These are phyloP conservation scores for Bedellia somnulentella DNA, from an alignment of 2,888 invertebrate species.

Conservation along the genomic window DNA sequence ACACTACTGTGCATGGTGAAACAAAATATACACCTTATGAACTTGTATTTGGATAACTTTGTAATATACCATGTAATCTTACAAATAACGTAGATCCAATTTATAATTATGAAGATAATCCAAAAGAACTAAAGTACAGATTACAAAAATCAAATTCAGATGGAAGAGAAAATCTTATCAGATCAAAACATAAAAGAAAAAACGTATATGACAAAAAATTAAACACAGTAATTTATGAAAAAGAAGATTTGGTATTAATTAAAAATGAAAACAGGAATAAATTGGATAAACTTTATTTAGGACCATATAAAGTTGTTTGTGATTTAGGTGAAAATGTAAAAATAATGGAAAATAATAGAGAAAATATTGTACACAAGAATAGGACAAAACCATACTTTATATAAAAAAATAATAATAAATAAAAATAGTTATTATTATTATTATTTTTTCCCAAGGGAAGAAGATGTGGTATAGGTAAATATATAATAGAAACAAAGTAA, in stretches of 20 bases:
- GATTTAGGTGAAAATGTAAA: too few relatives aligned
- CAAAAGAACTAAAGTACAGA: conserved; percentile 5
- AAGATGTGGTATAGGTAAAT: too few relatives aligned
- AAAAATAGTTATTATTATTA: too few relatives aligned
- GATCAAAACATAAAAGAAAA: not conserved
- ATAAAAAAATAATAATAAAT: too few relatives aligned
- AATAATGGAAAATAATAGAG: too few relatives aligned
- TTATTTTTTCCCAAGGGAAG: too few relatives aligned
- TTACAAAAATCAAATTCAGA: not conserved
- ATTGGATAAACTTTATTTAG: not conserved
- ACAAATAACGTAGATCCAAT: not conserved
- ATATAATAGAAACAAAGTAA: too few relatives aligned
- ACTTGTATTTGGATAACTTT: not conserved
- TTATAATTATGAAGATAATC: not conserved
- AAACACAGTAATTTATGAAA: not conserved
- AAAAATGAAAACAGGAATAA: conserved; percentile 3
- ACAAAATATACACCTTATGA: conserved; percentile 1
- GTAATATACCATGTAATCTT: conserved; percentile 1
- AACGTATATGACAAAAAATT: not conserved
- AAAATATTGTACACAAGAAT: too few relatives aligned
- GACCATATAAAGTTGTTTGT: conserved; percentile 1
- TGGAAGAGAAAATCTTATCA: not conserved
- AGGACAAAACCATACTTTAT: too few relatives aligned
- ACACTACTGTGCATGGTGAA: conserved; percentile 1
- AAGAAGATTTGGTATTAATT: conserved; percentile 1